Evolutionary conservation across 1,140 invertebrate species (phyloP).

Genomic region (Ridgeia piscesae): DNA sequence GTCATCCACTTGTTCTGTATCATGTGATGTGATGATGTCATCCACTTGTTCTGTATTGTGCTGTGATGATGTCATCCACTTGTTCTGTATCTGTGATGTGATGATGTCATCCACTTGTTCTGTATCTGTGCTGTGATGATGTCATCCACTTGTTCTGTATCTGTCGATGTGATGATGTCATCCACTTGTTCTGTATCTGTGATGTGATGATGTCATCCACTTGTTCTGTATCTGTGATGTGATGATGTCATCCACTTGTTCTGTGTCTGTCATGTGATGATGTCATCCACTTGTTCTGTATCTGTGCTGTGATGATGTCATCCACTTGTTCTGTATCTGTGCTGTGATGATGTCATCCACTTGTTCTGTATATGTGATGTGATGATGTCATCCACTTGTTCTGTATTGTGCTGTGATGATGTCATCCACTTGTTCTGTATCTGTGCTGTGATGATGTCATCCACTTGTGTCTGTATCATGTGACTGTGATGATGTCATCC

Average conservation of each 20-base stretch:
- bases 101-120: conserved; percentile 19
- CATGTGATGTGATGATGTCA: background rate
- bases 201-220: no score
- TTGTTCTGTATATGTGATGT: no score
- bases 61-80: no score
- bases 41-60: conserved; percentile 21
- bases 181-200: conserved; percentile 21
- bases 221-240: no score
- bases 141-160: conserved; percentile 21
- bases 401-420: no score
- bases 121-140: background rate
- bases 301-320: background rate
- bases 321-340: conserved; percentile 13
- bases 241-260: conserved; percentile 16
- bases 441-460: background rate
- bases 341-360: background rate
- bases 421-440: conserved; percentile 21
- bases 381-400: no score
- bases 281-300: no score
- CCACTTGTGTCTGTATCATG: conserved; percentile 16
- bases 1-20: conserved; percentile 21
- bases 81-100: no score
- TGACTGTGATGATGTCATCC: background rate
- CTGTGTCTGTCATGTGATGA: no score
- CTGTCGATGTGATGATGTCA: background rate